Evolutionary conservation across 2,888 invertebrate species (phyloP).

Genomic region (Eupithecia insigniata): DNA sequence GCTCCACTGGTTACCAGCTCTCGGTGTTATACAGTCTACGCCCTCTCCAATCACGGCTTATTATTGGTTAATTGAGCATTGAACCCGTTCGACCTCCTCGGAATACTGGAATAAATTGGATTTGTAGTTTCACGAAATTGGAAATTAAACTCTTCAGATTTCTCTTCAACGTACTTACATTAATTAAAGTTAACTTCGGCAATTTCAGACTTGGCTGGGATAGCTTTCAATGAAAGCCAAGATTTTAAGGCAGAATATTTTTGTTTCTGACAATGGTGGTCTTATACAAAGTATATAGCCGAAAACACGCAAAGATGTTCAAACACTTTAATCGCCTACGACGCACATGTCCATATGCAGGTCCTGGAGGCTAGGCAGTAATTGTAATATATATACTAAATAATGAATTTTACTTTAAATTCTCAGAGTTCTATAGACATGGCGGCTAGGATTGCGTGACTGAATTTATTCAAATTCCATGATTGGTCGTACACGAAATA

Average conservation of each 20-base stretch:
- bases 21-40: constrained; percentile 35
- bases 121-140: constrained; percentile 52
- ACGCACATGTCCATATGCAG: too few species aligned
- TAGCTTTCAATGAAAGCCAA: constrained; percentile 36
- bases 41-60: constrained; percentile 47
- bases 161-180: constrained; percentile 41
- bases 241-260: constrained; percentile 29
- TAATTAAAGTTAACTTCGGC: constrained; percentile 43
- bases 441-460: constrained; percentile 23
- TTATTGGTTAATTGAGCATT: constrained; percentile 58
- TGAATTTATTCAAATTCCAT: constrained; percentile 35
- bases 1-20: constrained; percentile 39
- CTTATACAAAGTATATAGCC: neutral
- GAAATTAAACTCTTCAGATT: constrained; percentile 47
- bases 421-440: constrained; percentile 3
- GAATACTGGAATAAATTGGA: constrained; percentile 51
- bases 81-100: constrained; percentile 49
- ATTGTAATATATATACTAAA: neutral
- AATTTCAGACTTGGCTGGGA: constrained; percentile 37
- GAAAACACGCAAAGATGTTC: neutral
- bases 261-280: constrained; percentile 25
- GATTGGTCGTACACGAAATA: constrained; percentile 38
- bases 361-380: too few species aligned
- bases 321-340: too few species aligned
- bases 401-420: neutral